Evolutionary conservation across 2,797 vertebrate species (phyloP).

Genomic region (Siniperca undulata): DNA sequence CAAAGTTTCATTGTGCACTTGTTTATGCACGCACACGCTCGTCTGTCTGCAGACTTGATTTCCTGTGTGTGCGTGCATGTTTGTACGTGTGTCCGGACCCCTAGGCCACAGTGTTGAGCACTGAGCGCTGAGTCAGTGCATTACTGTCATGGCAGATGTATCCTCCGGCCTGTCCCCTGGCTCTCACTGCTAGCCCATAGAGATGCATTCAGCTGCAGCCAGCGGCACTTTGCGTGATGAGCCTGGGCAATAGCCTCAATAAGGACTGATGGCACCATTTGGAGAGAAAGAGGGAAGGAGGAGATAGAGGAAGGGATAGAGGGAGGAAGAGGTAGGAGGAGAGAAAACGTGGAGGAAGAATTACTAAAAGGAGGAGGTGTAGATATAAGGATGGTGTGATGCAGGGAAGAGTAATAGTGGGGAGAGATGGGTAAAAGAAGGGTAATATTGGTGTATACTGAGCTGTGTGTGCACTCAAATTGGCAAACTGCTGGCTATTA

Average conservation of each 20-base stretch:
- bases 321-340: not conserved
- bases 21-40: constrained; percentile 30
- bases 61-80: constrained; percentile 36
- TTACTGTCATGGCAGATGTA: constrained; percentile 78
- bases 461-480: constrained; percentile 43
- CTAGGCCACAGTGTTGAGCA: constrained; percentile 36
- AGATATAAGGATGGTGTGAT: constrained; percentile 24
- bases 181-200: constrained; percentile 61
- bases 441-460: constrained; percentile 37
- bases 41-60: constrained; percentile 39
- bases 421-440: constrained; percentile 31
- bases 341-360: constrained; percentile 6
- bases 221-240: constrained; percentile 72
- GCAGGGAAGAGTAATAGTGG: constrained; percentile 21
- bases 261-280: constrained; percentile 69
- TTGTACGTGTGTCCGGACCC: constrained; percentile 35
- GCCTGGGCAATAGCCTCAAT: constrained; percentile 69
- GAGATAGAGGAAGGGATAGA: not conserved
- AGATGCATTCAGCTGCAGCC: constrained; percentile 74
- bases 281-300: constrained; percentile 22
- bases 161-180: constrained; percentile 66
- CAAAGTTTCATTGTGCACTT: constrained; percentile 39
- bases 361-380: constrained; percentile 19
- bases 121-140: constrained; percentile 70
- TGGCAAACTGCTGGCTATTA: constrained; percentile 58